phyloP scores from a whole-genome alignment of 2,113 vertebrate species.

The Serranochromis macrocephalus region DNA sequence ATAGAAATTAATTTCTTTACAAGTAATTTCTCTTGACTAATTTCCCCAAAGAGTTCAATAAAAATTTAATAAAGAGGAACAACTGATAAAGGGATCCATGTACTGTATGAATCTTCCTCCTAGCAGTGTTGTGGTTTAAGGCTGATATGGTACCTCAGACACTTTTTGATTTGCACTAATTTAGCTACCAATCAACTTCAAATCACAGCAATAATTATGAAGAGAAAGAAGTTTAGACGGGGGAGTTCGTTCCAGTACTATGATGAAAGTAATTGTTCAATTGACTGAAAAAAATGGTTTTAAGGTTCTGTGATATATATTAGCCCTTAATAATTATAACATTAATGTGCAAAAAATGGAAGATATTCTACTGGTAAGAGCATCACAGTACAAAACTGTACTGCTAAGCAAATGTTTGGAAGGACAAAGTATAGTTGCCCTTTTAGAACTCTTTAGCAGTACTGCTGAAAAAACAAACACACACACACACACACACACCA shows the following conservation, averaged over 20 bases:
- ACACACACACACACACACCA: background rate
- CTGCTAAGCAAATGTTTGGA: background rate
- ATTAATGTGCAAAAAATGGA: background rate
- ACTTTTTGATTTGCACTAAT: slow-evolving; percentile 46
- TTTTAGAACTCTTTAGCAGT: background rate
- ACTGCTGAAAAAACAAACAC: background rate
- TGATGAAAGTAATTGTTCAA: slow-evolving; percentile 7
- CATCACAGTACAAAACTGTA: background rate
- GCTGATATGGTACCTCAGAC: slow-evolving; percentile 30
- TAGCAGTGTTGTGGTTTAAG: slow-evolving; percentile 26
- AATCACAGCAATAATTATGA: slow-evolving; percentile 44
- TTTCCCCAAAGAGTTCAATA: slow-evolving; percentile 63
- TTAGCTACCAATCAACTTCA: slow-evolving; percentile 40
- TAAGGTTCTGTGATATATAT: background rate
- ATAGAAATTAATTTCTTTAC: slow-evolving; percentile 51
- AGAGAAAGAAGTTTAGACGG: background rate
- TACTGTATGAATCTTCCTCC: slow-evolving; percentile 36
- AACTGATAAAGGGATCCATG: slow-evolving; percentile 57
- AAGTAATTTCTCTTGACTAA: slow-evolving; percentile 55
- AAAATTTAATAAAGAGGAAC: slow-evolving; percentile 53
- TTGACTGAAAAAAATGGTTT: background rate
- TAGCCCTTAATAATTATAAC: background rate
- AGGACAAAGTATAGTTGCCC: background rate
- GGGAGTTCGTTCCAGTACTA: background rate
- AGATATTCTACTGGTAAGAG: background rate